phyloP scores from a whole-genome alignment of 2,888 invertebrate species.

The Torymus tubicola region DNA sequence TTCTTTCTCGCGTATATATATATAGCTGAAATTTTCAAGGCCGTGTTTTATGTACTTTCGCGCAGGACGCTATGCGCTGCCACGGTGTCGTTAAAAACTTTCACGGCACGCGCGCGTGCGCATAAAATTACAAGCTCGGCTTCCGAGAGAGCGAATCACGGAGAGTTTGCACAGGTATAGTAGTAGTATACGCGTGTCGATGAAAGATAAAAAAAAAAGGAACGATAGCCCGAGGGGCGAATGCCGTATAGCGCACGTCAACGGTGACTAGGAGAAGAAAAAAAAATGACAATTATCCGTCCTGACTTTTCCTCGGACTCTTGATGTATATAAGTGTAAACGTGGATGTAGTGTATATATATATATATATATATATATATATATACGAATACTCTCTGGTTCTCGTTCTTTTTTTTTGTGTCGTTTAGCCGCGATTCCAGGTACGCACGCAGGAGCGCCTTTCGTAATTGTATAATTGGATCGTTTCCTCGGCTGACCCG shows the following conservation, averaged over 20 bases:
- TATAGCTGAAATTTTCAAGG: constrained; percentile 44
- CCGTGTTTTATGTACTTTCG: constrained; percentile 40
- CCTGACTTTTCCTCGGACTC: constrained; percentile 24
- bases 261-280: neutral
- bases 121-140: constrained; percentile 26
- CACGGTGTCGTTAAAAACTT: constrained; percentile 45
- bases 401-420: neutral
- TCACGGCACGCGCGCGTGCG: constrained; percentile 37
- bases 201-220: too few species aligned
- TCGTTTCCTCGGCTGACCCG: constrained; percentile 30
- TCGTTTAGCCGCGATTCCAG: constrained; percentile 19
- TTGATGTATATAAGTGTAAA: too few species aligned
- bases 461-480: constrained; percentile 52
- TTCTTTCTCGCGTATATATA: neutral
- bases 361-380: too few species aligned
- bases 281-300: constrained; percentile 45
- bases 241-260: neutral
- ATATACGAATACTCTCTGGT: neutral
- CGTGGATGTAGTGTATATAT: too few species aligned
- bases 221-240: neutral
- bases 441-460: constrained; percentile 20
- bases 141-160: constrained; percentile 11
- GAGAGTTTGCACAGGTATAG: too few species aligned
- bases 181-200: too few species aligned
- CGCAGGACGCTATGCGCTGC: neutral